Evolutionary conservation across 2,888 invertebrate genomes (phyloP).

Genomic region (Cerceris rybyensis): DNA sequence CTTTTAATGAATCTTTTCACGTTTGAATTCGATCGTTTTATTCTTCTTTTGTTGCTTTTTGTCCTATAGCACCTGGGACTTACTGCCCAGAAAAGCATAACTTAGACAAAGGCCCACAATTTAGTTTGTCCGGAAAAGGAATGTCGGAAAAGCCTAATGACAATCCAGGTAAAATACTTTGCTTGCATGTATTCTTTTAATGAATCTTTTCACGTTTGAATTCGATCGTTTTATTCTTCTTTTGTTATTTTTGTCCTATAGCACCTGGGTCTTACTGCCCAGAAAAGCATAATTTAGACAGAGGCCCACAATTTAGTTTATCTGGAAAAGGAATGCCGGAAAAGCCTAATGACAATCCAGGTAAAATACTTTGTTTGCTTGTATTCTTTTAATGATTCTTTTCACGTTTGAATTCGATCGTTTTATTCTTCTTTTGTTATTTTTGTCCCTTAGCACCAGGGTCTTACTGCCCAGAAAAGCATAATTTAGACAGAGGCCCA

Average conservation of each 20-base stretch:
- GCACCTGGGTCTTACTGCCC: conserved; percentile 64
- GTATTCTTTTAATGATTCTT: no score
- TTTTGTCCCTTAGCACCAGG: conserved; percentile 60
- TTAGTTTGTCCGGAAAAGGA: conserved; percentile 84
- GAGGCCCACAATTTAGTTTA: conserved; percentile 67
- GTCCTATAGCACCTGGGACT: conserved; percentile 24
- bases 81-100: neutral
- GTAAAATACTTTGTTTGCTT: conserved; percentile 32
- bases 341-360: conserved; percentile 60
- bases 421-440: no score
- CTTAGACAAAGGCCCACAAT: no score
- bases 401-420: no score
- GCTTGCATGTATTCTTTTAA: neutral
- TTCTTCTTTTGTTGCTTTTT: neutral
- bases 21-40: neutral
- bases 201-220: neutral
- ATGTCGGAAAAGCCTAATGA: conserved; percentile 84
- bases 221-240: neutral
- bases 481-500: conserved; percentile 85
- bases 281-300: conserved; percentile 64
- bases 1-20: neutral
- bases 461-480: conserved; percentile 81
- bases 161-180: neutral
- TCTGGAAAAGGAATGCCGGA: conserved; percentile 59
- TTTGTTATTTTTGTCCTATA: conserved; percentile 1